A percentile compares a stretch with the other conserved stretches of the same genome.
phyloP scores from a whole-genome alignment of 2,113 vertebrate genomes.

The Toxostoma redivivum region DNA sequence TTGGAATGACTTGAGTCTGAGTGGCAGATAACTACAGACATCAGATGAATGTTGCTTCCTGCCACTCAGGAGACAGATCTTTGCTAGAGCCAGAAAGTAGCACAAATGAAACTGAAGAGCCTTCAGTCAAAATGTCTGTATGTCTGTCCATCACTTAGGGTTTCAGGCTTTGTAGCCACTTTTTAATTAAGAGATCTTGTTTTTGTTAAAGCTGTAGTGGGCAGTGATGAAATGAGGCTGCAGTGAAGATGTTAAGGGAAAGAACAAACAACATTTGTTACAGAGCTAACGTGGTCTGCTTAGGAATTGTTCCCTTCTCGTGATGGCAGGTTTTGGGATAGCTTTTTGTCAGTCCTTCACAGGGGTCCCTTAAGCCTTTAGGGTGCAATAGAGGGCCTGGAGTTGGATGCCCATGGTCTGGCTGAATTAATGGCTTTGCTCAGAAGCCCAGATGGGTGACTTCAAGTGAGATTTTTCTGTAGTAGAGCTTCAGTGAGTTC shows the following conservation, averaged over 20 bases:
- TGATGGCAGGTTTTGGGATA: background rate
- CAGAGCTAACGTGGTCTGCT: accelerated
- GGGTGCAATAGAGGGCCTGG: background rate
- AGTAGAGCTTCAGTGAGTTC: background rate
- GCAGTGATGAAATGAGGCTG: background rate
- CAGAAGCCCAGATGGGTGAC: background rate
- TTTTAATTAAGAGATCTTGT: background rate
- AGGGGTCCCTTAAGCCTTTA: background rate
- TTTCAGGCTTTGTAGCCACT: background rate
- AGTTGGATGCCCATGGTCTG: background rate
- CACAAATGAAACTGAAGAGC: background rate
- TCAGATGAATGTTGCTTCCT: background rate
- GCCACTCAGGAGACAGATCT: background rate
- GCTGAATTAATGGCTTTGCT: background rate
- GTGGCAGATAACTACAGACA: background rate
- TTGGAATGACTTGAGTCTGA: background rate
- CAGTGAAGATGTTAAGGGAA: background rate
- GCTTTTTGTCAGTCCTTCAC: background rate
- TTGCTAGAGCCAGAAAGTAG: background rate
- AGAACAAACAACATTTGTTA: background rate
- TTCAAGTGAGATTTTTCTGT: background rate
- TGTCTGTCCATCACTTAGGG: background rate
- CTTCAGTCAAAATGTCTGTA: background rate
- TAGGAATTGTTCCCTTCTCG: background rate
- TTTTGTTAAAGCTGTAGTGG: background rate